A percentile compares a stretch with the other conserved stretches of the same genome.
Evolutionary conservation across 2,797 vertebrate genomes (phyloP).

Genomic region (Lepidocolaptes lacrymiger): DNA sequence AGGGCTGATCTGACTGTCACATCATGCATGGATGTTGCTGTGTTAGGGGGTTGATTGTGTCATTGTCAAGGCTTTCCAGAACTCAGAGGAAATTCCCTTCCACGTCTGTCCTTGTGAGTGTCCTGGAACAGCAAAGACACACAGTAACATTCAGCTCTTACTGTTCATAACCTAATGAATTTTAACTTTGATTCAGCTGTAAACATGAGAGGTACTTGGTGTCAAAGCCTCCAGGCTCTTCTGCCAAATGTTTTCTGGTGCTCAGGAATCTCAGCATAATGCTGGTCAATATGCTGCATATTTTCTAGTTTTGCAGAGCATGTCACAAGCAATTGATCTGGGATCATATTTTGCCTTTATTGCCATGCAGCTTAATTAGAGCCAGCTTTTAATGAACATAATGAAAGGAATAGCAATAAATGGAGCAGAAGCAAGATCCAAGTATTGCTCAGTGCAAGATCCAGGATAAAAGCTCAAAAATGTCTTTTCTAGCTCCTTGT

Average conservation of each 20-base stretch:
- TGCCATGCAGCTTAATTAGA: constrained; percentile 1
- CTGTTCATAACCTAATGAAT: neutral
- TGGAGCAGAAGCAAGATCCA: neutral
- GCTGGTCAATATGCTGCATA: fast-evolving
- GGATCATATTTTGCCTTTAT: neutral
- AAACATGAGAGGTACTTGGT: neutral
- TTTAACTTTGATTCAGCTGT: neutral
- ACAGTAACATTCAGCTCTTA: neutral
- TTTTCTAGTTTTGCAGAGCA: neutral
- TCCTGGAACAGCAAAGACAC: neutral
- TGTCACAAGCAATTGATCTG: neutral
- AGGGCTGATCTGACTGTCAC: neutral
- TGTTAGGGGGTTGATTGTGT: neutral
- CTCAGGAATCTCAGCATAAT: neutral
- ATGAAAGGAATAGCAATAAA: neutral
- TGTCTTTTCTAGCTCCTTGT: neutral
- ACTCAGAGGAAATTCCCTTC: neutral
- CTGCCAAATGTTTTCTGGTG: neutral
- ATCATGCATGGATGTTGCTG: neutral
- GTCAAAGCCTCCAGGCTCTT: neutral
- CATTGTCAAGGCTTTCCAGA: neutral
- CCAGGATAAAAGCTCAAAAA: neutral
- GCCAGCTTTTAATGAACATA: constrained; percentile 10
- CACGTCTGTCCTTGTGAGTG: neutral
- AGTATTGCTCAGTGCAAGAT: neutral